phyloP scores from a whole-genome alignment of 2,888 invertebrate genomes.

The Neoascia interrupta region DNA sequence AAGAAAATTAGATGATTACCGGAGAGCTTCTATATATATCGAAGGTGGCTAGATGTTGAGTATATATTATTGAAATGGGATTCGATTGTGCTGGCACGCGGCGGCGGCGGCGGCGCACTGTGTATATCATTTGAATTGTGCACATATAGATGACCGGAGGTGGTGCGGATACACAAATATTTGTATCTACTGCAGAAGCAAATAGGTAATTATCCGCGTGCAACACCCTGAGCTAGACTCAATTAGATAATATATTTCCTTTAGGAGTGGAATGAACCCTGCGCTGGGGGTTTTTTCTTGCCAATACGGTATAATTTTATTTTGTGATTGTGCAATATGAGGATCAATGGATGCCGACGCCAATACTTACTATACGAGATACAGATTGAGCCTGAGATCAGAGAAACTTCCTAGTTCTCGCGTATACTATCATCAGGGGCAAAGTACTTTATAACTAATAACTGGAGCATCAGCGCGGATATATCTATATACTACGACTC shows the following conservation, averaged over 20 bases:
- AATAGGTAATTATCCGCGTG: constrained; percentile 43
- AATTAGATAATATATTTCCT: constrained; percentile 57
- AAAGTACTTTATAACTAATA: no score
- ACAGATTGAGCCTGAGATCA: no score
- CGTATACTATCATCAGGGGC: no score
- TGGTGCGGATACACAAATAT: constrained; percentile 12
- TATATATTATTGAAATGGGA: constrained; percentile 32
- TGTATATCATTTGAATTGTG: constrained; percentile 50
- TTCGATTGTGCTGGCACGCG: constrained; percentile 40
- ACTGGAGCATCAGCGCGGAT: no score
- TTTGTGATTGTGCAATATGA: not conserved
- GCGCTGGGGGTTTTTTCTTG: constrained; percentile 1
- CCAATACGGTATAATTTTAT: no score
- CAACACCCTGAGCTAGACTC: constrained; percentile 63
- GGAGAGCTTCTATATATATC: constrained; percentile 49
- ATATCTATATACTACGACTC: no score
- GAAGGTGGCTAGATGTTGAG: constrained; percentile 25
- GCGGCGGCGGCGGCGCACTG: no score
- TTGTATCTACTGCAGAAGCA: constrained; percentile 33
- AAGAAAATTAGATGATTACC: constrained; percentile 66
- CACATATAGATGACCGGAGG: not conserved
- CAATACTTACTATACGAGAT: no score
- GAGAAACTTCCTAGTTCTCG: no score
- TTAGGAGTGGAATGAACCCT: constrained; percentile 51
- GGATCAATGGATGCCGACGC: not conserved